Conservation (phyloP, 1,140 invertebrate genomes). For the Drosophila albomicans region DNA sequence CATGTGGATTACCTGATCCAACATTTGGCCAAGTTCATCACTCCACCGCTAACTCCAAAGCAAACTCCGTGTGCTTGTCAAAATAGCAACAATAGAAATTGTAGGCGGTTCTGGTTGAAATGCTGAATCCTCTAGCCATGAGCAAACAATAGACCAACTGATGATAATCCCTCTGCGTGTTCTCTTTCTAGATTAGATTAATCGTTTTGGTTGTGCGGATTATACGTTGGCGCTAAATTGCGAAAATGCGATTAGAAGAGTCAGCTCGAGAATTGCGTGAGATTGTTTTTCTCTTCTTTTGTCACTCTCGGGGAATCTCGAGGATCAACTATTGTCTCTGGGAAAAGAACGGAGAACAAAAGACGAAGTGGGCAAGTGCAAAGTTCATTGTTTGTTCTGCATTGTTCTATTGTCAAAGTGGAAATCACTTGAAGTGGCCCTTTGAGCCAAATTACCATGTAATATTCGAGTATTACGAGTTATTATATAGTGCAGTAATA, state of each 20-base stretch:
- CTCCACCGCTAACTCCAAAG: neutral
- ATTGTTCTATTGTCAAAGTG: constrained; percentile 33
- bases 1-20: constrained; percentile 63
- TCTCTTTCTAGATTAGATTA: constrained; percentile 55
- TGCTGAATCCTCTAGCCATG: constrained; percentile 33
- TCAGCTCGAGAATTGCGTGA: constrained; percentile 44
- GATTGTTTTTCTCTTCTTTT: constrained; percentile 37
- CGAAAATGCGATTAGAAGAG: constrained; percentile 75
- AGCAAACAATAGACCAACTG: constrained; percentile 68
- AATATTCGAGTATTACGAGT: constrained; percentile 68
- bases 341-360: constrained; percentile 56
- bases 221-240: constrained; percentile 79
- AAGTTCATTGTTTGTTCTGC: neutral
- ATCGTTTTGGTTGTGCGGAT: constrained; percentile 80
- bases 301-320: constrained; percentile 24
- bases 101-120: constrained; percentile 68
- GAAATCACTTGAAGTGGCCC: constrained; percentile 1
- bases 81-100: constrained; percentile 75
- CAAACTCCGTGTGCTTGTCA: constrained; percentile 52
- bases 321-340: constrained; percentile 43
- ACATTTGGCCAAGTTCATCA: constrained; percentile 21
- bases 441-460: constrained; percentile 68
- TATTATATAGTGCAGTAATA: constrained; percentile 44
- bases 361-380: constrained; percentile 13
- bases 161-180: constrained; percentile 68